These are phyloP conservation scores for Melanotaenia boesemani DNA, from an alignment of 2,797 vertebrate genomes.

Conservation along the genomic window DNA sequence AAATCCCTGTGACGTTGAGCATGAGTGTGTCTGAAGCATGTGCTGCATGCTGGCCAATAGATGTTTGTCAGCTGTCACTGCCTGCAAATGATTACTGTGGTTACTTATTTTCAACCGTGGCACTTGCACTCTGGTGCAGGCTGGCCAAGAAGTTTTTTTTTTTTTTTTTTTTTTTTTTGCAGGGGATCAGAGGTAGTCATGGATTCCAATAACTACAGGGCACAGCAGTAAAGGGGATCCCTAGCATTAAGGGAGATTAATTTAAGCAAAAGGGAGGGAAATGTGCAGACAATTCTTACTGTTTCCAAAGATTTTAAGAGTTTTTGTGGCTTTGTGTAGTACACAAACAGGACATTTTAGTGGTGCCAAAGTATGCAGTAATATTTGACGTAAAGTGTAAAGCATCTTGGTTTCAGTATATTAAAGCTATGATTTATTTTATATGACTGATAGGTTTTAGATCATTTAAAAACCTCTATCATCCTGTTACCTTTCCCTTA, in stretches of 20 bases:
- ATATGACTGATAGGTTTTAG: no score
- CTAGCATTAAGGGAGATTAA: slow-evolving; percentile 39
- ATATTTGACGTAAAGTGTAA: not conserved
- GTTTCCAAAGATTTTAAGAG: not conserved
- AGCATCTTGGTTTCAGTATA: not conserved
- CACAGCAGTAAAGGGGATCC: slow-evolving; percentile 39
- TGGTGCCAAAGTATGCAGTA: not conserved
- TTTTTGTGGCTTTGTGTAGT: not conserved
- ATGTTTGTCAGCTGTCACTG: slow-evolving; percentile 72
- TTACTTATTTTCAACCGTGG: slow-evolving; percentile 60
- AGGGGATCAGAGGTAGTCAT: slow-evolving; percentile 39
- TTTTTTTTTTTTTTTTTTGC: slow-evolving; percentile 1
- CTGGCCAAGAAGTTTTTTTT: slow-evolving; percentile 31
- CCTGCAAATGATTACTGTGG: slow-evolving; percentile 69
- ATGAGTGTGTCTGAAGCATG: slow-evolving; percentile 65
- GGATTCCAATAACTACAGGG: slow-evolving; percentile 51
- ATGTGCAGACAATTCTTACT: not conserved
- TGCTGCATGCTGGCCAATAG: slow-evolving; percentile 57
- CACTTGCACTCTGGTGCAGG: slow-evolving; percentile 45
- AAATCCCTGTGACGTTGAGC: slow-evolving; percentile 66
- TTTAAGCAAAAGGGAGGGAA: slow-evolving; percentile 1
- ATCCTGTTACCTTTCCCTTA: no score
- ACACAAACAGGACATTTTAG: not conserved
- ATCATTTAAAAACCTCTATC: no score
- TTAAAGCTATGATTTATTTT: not conserved